Base-by-base conservation (phyloP, 2,797 vertebrate species). In the Iguana delicatissima region DNA sequence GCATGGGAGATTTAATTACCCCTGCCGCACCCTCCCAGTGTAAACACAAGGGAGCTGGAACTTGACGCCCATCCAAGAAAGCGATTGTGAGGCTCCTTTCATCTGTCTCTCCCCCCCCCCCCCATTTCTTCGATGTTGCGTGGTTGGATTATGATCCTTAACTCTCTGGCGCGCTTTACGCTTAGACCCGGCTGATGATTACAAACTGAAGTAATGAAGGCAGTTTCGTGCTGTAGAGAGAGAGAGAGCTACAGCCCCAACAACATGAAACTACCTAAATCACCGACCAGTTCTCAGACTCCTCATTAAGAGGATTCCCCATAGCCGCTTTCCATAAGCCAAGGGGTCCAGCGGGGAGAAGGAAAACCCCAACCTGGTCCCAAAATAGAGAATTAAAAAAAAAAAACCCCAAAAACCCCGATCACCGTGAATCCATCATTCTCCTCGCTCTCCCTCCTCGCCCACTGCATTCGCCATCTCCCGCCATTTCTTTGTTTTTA, bases 201-300 rank as follows among this genome's bases (percentile, higher is more conserved):
- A 97, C 96, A 98, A 91, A 97, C 97, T 97, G 98, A 98, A 98
- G 98, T 98, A 98, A 99, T 99, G 98, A 98, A 99, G 98, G 98
- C 98, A 98, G 98, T 98, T 98, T 99, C 98, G 96, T 98, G 99
- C 99, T 99, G 98, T 98, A 98, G 98, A 98, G 98, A 97, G 97
- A 98, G 97, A 98, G 95, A 77, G 97, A 96, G 50, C 91, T 96
- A 97, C 97, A 99, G 98, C 98, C 98, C 97, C 98, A 99, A 99
- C 98, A 99, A 99, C 98, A 99, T 98, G 98, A 98, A 98, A 99
- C 98, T 99, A 99, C 98, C 98, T 99, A 99, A 98, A 99, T 98
- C 98, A 98, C 98, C 97, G 97, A 97, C 96, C 98, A 99, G 98
- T 98, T 98, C 96, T 97, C 95, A 95, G 94, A 89, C 95, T 95